Conservation (phyloP, 2,888 invertebrate genomes). For the Cryptophagus acutangulus region DNA sequence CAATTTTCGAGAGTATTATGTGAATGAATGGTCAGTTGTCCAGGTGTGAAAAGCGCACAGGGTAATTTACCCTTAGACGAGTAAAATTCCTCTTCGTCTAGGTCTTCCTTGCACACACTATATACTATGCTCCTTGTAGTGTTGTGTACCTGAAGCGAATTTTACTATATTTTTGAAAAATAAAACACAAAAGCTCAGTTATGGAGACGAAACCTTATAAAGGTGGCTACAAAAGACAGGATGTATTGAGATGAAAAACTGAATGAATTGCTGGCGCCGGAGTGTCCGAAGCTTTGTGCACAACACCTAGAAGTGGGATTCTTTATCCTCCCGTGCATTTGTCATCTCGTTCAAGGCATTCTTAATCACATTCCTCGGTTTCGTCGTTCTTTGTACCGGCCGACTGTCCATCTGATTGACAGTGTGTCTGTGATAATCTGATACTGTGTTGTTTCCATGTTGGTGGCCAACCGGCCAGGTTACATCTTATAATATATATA, state of each 20-base stretch:
- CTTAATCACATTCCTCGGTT: slow-evolving; percentile 32
- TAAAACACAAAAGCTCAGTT: no score
- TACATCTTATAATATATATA: neutral
- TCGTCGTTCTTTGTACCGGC: slow-evolving; percentile 24
- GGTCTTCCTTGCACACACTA: no score
- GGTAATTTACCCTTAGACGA: neutral
- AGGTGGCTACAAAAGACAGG: slow-evolving; percentile 5
- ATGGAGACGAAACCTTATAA: no score
- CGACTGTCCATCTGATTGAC: slow-evolving; percentile 28
- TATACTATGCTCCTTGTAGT: no score
- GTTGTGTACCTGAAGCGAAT: no score
- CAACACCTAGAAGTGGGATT: slow-evolving; percentile 23
- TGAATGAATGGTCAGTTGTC: slow-evolving; percentile 1
- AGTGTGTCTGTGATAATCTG: slow-evolving; percentile 24
- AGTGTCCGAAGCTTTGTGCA: slow-evolving; percentile 26
- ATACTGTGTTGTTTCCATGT: slow-evolving; percentile 16
- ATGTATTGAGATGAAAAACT: slow-evolving; percentile 20
- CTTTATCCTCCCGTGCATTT: slow-evolving; percentile 27
- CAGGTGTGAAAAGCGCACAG: slow-evolving; percentile 1
- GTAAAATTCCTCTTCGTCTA: slow-evolving; percentile 1
- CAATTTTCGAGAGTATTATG: no score
- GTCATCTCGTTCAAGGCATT: slow-evolving; percentile 22
- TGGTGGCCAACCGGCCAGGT: slow-evolving; percentile 10
- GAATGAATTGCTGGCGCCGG: slow-evolving; percentile 35
- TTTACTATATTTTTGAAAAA: no score